Evolutionary conservation across 1,140 invertebrate genomes (phyloP).

Genomic region (Drosophila subobscura): DNA sequence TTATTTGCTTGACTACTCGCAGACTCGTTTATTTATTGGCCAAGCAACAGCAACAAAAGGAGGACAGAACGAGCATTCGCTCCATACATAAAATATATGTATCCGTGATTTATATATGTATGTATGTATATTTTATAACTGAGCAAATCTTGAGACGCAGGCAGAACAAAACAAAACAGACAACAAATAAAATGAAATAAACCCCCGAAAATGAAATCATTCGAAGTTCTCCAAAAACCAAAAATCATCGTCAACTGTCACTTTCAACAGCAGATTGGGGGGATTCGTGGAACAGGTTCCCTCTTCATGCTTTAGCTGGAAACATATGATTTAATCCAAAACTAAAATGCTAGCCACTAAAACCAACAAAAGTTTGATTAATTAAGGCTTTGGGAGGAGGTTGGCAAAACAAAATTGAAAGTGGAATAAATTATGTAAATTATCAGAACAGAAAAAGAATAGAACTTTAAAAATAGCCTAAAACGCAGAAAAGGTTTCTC

Average conservation of each 20-base stretch:
- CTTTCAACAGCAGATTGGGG: conserved; percentile 41
- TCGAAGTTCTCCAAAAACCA: conserved; percentile 40
- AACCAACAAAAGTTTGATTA: conserved; percentile 45
- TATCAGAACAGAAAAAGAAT: not conserved
- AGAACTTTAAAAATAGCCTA: not conserved
- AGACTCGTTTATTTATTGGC: conserved; percentile 74
- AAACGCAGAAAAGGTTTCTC: too few species aligned
- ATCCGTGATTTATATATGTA: conserved; percentile 22
- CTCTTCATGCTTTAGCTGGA: conserved; percentile 12
- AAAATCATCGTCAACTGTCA: conserved; percentile 46
- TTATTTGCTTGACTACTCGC: conserved; percentile 61
- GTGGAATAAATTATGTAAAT: conserved; percentile 39
- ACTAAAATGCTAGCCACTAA: conserved; percentile 26
- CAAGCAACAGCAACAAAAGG: conserved; percentile 44
- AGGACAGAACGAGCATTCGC: conserved; percentile 36
- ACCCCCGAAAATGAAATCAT: conserved; percentile 59
- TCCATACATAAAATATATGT: conserved; percentile 15
- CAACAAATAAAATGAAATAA: not conserved
- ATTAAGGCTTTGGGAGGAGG: conserved; percentile 20
- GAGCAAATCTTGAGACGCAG: conserved; percentile 52
- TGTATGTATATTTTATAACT: conserved; percentile 31
- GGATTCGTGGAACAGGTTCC: conserved; percentile 58
- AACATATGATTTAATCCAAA: conserved; percentile 46
- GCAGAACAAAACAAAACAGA: conserved; percentile 26
- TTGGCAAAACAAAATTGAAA: conserved; percentile 33